Base-by-base conservation (phyloP, 2,888 invertebrate species). In the Cryptocheilus praepositus region DNA sequence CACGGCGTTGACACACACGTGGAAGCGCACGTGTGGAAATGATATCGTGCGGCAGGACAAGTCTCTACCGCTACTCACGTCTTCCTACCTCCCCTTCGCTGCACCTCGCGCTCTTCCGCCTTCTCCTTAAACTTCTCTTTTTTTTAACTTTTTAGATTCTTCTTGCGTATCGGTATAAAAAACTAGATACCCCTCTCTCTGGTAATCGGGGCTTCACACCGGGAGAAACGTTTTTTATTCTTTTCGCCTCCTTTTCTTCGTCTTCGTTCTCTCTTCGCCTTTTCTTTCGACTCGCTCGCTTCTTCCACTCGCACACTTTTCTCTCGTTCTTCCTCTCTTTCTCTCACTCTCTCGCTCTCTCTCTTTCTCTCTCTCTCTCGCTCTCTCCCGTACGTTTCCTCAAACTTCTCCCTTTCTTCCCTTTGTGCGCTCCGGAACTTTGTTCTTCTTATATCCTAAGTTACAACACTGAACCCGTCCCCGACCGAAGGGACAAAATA, bases 391-490 rank as follows among this genome's bases (percentile, higher is more conserved):
- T 65, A 25, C 63, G 45, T 64, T 70, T 46, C 46, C 62, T 60
- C 56, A 22, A 62, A 56, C 22, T 46, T 57, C 58, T 44, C 55
- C 71, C 74, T 74, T 58, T 59, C 71, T 76, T 69, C 68, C 67
- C 64, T 65, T 83, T 83, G 82, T 83, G 79, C 82, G 81, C 73
- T 83, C 82, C 81, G 81, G 79, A 84, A 83, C 82, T 82, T 80
- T 77, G 68, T 74, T 80, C 81, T 81, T 80, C 79, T 86, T 86
- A 86, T 78, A 86, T 81, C 65, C 88, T 87, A 88, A 84, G 85
- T 86, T 87, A 86, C 86, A 84, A 87, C 88, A 88, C 87, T 83
- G 85, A 87, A 87, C 86, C 86, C 77, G 86, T 86, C 86, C 85
- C 85, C 54, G 64, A 51, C 25, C 77, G 76, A 68, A 72, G 82